These are phyloP conservation scores for Oryzias dopingdopingensis DNA, from an alignment of 2,797 vertebrate genomes.

Conservation along the genomic window DNA sequence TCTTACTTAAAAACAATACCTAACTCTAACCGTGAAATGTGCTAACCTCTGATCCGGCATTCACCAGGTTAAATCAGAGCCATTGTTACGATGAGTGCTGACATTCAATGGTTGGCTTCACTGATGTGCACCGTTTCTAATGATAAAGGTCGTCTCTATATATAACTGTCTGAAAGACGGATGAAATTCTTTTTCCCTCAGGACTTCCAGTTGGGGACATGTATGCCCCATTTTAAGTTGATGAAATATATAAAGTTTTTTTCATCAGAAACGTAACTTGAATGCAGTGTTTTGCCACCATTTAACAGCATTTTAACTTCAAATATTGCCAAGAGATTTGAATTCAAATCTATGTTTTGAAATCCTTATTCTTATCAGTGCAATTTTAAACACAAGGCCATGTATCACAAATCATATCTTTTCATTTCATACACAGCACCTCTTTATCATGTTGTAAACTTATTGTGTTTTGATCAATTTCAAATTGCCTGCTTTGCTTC, in stretches of 20 bases:
- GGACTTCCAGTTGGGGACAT: constrained; percentile 7
- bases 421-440: constrained; percentile 55
- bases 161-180: constrained; percentile 32
- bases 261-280: not conserved
- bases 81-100: constrained; percentile 46
- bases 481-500: constrained; percentile 82
- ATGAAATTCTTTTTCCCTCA: constrained; percentile 8
- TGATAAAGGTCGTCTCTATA: constrained; percentile 44
- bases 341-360: no score
- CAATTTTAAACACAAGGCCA: constrained; percentile 27
- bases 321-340: no score
- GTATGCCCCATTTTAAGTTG: not conserved
- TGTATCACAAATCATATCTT: constrained; percentile 60
- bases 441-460: constrained; percentile 80
- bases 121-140: constrained; percentile 25
- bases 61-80: constrained; percentile 44
- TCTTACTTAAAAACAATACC: constrained; percentile 30
- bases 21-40: constrained; percentile 21
- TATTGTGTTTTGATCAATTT: constrained; percentile 84
- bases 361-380: no score
- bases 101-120: constrained; percentile 45
- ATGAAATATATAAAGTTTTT: not conserved
- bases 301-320: no score
- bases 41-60: constrained; percentile 35
- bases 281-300: no score